Percentiles rank a stretch among this genome's conserved stretches.
These are phyloP conservation scores for silkworm (Bombyx mori) DNA, from an alignment of 1,140 invertebrate species.

Conservation along the genomic window ASM3026992v2 NC_085111.1:10193501-10194000, in stretches of 20 bases:
- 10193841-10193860: constrained; percentile 23
- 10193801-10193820: neutral
- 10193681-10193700: no score
- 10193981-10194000: constrained; percentile 12
- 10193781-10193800: neutral
- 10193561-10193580: no score
- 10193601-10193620: no score
- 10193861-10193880: constrained; percentile 10
- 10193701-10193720: no score
- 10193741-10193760: neutral
- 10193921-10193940: constrained; percentile 27
- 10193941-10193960: constrained; percentile 34
- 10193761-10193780: constrained; percentile 4
- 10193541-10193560: no score
- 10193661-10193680: no score
- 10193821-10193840: constrained; percentile 24
- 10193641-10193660: no score
- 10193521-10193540: no score
- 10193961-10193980: constrained; percentile 23
- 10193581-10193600: no score
- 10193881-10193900: constrained; percentile 10
- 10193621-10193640: no score
- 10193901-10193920: constrained; percentile 9
- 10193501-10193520: constrained; percentile 44
- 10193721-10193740: no score